phyloP scores from a whole-genome alignment of 1,140 invertebrate species.

The Zaprionus camerounensis region DNA sequence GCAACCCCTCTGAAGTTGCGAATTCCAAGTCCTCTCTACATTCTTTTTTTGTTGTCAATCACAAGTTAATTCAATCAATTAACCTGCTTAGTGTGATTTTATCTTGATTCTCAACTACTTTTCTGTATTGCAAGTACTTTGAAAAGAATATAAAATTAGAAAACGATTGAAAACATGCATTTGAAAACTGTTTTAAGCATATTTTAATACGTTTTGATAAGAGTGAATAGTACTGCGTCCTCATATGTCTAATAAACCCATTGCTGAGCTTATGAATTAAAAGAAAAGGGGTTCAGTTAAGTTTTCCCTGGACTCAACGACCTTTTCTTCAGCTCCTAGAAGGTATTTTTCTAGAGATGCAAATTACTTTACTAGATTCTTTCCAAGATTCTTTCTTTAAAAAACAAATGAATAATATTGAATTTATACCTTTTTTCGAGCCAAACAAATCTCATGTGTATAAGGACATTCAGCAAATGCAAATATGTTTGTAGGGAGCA shows the following conservation, averaged over 20 bases:
- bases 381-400: background rate
- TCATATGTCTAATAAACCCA: too few species aligned
- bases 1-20: background rate
- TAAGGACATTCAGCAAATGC: background rate
- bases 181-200: too few species aligned
- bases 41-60: background rate
- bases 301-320: too few species aligned
- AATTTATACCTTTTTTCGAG: background rate
- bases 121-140: background rate
- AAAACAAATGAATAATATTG: background rate
- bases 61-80: conserved; percentile 16
- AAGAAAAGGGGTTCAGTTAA: too few species aligned
- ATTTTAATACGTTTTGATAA: too few species aligned
- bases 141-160: background rate
- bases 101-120: background rate
- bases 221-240: too few species aligned
- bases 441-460: background rate
- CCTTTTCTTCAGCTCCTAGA: too few species aligned
- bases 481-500: conserved; percentile 4
- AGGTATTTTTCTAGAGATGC: too few species aligned
- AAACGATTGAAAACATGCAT: background rate
- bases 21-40: background rate
- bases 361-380: background rate
- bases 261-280: too few species aligned
- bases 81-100: background rate